phyloP scores from a whole-genome alignment of 64 coral and sea anemone species.

The Stichodactyla helianthus region DNA sequence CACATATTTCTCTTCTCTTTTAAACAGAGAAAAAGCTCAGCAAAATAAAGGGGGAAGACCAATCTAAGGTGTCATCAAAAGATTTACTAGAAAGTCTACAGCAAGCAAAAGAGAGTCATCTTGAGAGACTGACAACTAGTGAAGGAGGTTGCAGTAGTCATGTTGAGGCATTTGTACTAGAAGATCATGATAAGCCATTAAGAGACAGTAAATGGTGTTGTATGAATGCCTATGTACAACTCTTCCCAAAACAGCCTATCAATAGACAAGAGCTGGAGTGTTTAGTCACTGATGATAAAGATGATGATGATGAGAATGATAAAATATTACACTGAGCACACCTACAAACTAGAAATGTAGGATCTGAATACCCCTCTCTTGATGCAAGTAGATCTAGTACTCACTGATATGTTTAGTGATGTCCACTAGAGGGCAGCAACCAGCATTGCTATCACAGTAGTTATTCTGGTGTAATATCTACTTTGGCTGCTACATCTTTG shows the following conservation, averaged over 20 bases:
- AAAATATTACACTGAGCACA: neutral
- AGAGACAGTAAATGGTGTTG: constrained; percentile 46
- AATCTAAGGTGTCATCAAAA: constrained; percentile 47
- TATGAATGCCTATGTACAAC: constrained; percentile 8
- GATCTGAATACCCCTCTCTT: no score
- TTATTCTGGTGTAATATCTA: no score
- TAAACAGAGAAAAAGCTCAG: constrained; percentile 44
- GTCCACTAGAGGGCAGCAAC: neutral
- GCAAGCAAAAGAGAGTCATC: constrained; percentile 63
- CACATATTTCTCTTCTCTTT: neutral
- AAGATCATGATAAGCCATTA: constrained; percentile 6
- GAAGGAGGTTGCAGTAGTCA: neutral
- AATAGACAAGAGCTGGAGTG: constrained; percentile 62
- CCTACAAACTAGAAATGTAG: neutral
- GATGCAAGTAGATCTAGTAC: no score
- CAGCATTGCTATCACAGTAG: no score
- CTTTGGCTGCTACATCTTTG: no score
- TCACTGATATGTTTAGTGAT: neutral
- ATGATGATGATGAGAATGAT: constrained; percentile 22
- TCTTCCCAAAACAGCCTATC: constrained; percentile 62
- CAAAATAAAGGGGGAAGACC: constrained; percentile 46
- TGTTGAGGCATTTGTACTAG: constrained; percentile 14
- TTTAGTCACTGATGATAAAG: constrained; percentile 30
- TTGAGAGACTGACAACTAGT: constrained; percentile 40
- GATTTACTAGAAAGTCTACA: constrained; percentile 52